A percentile compares a stretch with the other conserved stretches of the same genome.
phyloP scores from a whole-genome alignment of 2,888 invertebrate genomes.

The Cephus pygmeus region DNA sequence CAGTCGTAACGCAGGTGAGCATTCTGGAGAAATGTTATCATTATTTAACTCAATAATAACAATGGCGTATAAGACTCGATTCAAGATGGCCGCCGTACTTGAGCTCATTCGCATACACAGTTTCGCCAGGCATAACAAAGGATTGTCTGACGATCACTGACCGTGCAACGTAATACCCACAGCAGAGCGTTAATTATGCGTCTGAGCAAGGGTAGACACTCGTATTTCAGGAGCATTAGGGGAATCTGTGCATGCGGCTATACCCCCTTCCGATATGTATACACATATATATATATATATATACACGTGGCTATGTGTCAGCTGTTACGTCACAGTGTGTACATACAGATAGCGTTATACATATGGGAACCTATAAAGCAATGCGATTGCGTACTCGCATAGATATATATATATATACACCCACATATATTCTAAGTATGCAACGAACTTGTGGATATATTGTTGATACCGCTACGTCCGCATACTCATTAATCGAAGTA shows the following conservation, averaged over 20 bases:
- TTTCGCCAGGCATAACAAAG: background rate
- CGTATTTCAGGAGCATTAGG: background rate
- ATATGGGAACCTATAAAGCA: background rate
- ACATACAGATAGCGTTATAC: background rate
- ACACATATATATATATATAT: background rate
- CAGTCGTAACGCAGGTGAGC: background rate
- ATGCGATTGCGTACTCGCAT: background rate
- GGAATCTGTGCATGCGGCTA: background rate
- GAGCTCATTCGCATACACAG: background rate
- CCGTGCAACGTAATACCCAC: constrained; percentile 3
- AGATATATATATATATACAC: background rate
- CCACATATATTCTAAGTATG: no score
- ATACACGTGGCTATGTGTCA: background rate
- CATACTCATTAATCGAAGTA: background rate
- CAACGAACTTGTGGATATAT: background rate
- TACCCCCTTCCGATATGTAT: background rate
- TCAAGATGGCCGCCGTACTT: background rate
- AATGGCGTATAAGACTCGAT: background rate
- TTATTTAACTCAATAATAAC: background rate
- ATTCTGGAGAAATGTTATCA: background rate
- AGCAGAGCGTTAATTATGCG: background rate
- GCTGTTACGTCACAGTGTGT: background rate
- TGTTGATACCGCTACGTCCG: background rate
- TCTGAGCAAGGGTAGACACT: background rate
- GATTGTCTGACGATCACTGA: constrained; percentile 6